Conservation (phyloP, 2,113 vertebrate genomes). For the Tetrao urogallus region DNA sequence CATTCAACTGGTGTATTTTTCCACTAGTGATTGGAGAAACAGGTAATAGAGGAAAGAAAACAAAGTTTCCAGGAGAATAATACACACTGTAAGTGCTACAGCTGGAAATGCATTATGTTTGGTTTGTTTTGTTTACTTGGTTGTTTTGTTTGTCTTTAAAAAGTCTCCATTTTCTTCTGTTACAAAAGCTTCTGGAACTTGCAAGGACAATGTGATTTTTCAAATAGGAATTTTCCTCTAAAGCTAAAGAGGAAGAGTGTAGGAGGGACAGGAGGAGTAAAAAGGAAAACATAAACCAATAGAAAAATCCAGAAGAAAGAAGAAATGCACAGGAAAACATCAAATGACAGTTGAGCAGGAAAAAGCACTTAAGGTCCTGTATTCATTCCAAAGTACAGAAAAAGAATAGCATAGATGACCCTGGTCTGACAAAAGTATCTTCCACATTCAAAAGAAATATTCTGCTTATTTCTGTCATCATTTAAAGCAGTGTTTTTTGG, state of each 20-base stretch:
- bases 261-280: not conserved
- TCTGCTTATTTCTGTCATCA: not conserved
- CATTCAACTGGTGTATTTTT: not conserved
- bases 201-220: not conserved
- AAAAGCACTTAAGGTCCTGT: not conserved
- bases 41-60: not conserved
- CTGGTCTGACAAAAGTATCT: not conserved
- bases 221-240: not conserved
- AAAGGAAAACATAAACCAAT: not conserved
- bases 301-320: not conserved
- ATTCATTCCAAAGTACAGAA: not conserved
- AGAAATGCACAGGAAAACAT: not conserved
- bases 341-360: not conserved
- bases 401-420: not conserved
- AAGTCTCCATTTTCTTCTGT: not conserved
- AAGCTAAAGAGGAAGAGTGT: not conserved
- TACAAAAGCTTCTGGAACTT: slow-evolving; percentile 13
- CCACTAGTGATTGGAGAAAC: not conserved
- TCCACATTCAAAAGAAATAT: not conserved
- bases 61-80: not conserved
- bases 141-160: not conserved
- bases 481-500: not conserved
- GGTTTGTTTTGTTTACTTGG: not conserved
- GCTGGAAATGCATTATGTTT: not conserved
- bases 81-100: not conserved